Base-by-base conservation (phyloP, 2,888 invertebrate genomes). In the Ephialtes manifestator region DNA sequence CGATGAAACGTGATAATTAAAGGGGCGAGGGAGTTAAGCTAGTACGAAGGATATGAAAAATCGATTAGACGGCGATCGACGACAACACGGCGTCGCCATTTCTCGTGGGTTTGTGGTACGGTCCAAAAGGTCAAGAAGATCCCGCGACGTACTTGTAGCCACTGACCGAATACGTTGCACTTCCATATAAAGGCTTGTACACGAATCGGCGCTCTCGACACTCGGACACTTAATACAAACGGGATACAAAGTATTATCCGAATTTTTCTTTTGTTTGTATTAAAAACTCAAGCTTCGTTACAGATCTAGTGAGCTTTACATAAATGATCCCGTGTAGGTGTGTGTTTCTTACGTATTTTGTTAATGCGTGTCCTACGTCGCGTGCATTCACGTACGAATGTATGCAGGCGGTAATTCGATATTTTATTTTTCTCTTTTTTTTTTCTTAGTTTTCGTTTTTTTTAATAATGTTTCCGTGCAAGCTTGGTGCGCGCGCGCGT, bases 331-430 rank as follows among this genome's bases (percentile, higher is more conserved):
- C 82, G 71, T 82, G 65, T 65, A 35, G 70, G 63, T 71, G 51
- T 75, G 53, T 81, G 55, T 58, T 80, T 88, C 39, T 68, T 86
- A 86, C 88, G 88, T 86, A 81, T 88, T 87, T 80, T 88, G 20
- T 58, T 58, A 24, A 85, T 89, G 86, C 83, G 83, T 71, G 72
- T 60, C 51, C 77, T 72, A 84, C 46, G 60, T 75, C 81, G 78
- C 81, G 77, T 79, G 68, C 78, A 81, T 74, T 58, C 78, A 86
- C 87, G 86, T 87, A 88, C 88, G 88, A 90, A 89, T 89, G 82
- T 87, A 88, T 88, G 89, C 90, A 88, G 88, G 74, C 80, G 67
- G 48, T 83, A 74, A 18, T 31, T 71, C 43, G 78, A 20, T 39
- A 24, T 35, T 65, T 43, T 63, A 55, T 71, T 39, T 77, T 20